Evolutionary conservation across 2,113 vertebrate genomes (phyloP).

Genomic region (Periophthalmus modestus): DNA sequence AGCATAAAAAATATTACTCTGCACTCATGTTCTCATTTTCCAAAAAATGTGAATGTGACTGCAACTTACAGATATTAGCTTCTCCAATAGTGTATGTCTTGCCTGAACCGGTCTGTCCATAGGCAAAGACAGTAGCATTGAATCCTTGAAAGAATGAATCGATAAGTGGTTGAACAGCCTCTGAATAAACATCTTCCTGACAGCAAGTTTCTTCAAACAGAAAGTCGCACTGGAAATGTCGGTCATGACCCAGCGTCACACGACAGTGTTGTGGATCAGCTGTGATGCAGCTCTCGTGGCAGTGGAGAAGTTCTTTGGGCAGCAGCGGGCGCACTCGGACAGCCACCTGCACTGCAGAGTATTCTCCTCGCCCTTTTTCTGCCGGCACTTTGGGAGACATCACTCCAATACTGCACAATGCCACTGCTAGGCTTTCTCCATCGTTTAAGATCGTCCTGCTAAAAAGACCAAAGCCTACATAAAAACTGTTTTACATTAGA

Average conservation of each 20-base stretch:
- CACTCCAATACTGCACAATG: slow-evolving; percentile 28
- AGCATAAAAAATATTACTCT: background rate
- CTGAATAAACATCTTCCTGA: slow-evolving; percentile 86
- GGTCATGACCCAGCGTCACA: slow-evolving; percentile 84
- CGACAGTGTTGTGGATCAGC: slow-evolving; percentile 71
- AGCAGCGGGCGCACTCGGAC: slow-evolving; percentile 88
- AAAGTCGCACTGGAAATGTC: slow-evolving; percentile 85
- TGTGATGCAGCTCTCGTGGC: slow-evolving; percentile 86
- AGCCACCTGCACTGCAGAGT: slow-evolving; percentile 84
- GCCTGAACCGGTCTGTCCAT: slow-evolving; percentile 93
- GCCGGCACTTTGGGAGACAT: slow-evolving; percentile 86
- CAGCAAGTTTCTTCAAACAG: slow-evolving; percentile 83
- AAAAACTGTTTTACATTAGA: background rate
- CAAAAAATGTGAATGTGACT: background rate
- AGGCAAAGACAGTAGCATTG: slow-evolving; percentile 93
- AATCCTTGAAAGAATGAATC: slow-evolving; percentile 93
- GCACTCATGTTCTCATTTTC: background rate
- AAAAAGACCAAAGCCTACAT: background rate
- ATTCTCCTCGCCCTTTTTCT: slow-evolving; percentile 76
- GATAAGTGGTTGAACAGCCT: slow-evolving; percentile 88
- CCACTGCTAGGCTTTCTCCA: slow-evolving; percentile 50
- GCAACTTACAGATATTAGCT: slow-evolving; percentile 90
- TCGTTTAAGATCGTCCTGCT: slow-evolving; percentile 32
- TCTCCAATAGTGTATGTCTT: slow-evolving; percentile 96
- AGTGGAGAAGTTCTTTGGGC: slow-evolving; percentile 87